These are phyloP conservation scores for Acanthornis magna DNA, from an alignment of 2,797 vertebrate genomes.

Conservation along the genomic window DNA sequence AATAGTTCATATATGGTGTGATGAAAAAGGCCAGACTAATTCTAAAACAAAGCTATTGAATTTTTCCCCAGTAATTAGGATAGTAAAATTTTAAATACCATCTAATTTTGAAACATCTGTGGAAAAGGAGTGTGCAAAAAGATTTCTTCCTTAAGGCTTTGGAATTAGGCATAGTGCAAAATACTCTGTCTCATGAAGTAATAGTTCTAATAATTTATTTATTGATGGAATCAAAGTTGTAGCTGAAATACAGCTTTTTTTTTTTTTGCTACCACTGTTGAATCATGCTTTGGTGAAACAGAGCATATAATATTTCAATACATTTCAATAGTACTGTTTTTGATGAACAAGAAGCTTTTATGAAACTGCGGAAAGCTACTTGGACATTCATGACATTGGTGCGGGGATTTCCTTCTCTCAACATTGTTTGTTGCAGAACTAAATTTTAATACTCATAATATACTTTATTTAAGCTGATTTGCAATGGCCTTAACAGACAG, in stretches of 20 bases:
- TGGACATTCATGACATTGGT: not conserved
- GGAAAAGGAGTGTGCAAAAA: not conserved
- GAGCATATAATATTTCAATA: not conserved
- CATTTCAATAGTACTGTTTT: not conserved
- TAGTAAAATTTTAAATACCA: conserved; percentile 52
- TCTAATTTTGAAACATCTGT: conserved; percentile 31
- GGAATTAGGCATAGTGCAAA: not conserved
- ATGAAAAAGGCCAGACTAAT: not conserved
- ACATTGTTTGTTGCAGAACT: not conserved
- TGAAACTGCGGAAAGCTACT: not conserved
- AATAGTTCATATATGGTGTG: not conserved
- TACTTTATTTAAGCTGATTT: not conserved
- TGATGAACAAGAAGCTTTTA: not conserved
- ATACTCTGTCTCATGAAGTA: conserved; percentile 1
- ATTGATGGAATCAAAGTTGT: not conserved
- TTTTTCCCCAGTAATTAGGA: not conserved
- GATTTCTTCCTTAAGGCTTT: conserved; percentile 8
- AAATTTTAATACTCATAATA: not conserved
- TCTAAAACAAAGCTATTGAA: not conserved
- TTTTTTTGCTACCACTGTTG: not conserved
- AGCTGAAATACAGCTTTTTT: not conserved
- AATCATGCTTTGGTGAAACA: not conserved
- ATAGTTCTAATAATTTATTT: conserved; percentile 38
- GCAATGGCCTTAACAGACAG: not conserved
- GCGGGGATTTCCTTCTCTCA: not conserved